A percentile compares a stretch with the other conserved stretches of the same genome.
Evolutionary conservation across 2,113 vertebrate genomes (phyloP).

Genomic region (Paracyprichromis sp.): DNA sequence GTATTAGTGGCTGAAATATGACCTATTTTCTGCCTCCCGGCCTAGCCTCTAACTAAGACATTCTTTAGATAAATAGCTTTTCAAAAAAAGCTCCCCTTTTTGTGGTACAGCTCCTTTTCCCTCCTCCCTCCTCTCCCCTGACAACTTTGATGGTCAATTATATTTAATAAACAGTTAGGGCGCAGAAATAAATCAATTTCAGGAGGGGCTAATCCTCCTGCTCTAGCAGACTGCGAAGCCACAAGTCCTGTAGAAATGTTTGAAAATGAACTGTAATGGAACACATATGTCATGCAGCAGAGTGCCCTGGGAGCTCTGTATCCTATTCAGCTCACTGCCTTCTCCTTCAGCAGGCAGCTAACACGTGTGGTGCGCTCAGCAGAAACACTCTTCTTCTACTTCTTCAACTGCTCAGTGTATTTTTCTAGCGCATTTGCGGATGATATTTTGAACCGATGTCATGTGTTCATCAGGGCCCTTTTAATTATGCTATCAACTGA

Average conservation of each 20-base stretch:
- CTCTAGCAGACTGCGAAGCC: constrained; percentile 67
- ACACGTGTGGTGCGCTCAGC: background rate
- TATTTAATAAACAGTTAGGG: constrained; percentile 76
- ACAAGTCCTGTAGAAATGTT: constrained; percentile 67
- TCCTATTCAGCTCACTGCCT: constrained; percentile 17
- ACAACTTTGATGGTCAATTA: constrained; percentile 77
- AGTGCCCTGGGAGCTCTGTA: constrained; percentile 39
- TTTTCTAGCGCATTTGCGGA: constrained; percentile 32
- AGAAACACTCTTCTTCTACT: background rate
- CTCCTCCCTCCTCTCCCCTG: constrained; percentile 47
- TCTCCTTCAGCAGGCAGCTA: constrained; percentile 7
- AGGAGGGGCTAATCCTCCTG: constrained; percentile 65
- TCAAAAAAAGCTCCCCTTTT: constrained; percentile 48
- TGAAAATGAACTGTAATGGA: constrained; percentile 68
- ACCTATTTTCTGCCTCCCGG: constrained; percentile 50
- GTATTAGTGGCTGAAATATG: constrained; percentile 53
- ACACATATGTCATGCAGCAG: constrained; percentile 66
- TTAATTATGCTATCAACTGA: constrained; percentile 42
- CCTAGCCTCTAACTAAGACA: constrained; percentile 43
- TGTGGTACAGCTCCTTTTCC: constrained; percentile 37
- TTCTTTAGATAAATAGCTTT: constrained; percentile 54
- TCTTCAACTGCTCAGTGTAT: background rate
- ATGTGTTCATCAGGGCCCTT: constrained; percentile 25
- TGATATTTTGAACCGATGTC: constrained; percentile 20
- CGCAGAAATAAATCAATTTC: constrained; percentile 74